phyloP scores from a whole-genome alignment of 1,140 invertebrate species.

The Phocides pigmalion region DNA sequence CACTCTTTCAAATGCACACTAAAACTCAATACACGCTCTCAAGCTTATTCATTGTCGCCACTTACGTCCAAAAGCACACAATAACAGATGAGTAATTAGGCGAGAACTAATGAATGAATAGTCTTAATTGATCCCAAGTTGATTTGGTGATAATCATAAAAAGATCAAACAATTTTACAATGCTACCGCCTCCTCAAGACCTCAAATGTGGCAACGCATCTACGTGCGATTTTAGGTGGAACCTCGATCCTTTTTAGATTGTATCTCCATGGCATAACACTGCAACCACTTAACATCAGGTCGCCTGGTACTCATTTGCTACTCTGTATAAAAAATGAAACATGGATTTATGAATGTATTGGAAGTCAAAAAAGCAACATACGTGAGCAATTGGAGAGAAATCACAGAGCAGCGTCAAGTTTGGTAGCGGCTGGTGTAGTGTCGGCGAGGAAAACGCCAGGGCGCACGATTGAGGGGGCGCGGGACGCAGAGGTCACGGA shows the following conservation, averaged over 20 bases:
- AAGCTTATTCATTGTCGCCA: constrained; percentile 43
- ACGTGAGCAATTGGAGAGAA: constrained; percentile 51
- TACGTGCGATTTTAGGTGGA: too few relatives aligned
- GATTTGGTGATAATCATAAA: constrained; percentile 9
- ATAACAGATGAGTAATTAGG: constrained; percentile 20
- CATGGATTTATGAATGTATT: too few relatives aligned
- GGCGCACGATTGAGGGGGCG: constrained; percentile 41
- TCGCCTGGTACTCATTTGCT: too few relatives aligned
- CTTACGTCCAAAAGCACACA: constrained; percentile 37
- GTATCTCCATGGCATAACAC: too few relatives aligned
- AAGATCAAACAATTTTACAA: too few relatives aligned
- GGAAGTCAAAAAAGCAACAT: neutral
- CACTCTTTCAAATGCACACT: constrained; percentile 46
- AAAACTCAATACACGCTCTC: constrained; percentile 49
- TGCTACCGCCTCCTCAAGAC: too few relatives aligned
- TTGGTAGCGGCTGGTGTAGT: constrained; percentile 49
- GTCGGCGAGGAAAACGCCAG: constrained; percentile 38
- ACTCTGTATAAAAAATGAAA: too few relatives aligned
- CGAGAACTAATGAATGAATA: constrained; percentile 22
- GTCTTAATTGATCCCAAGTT: constrained; percentile 6
- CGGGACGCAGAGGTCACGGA: constrained; percentile 77
- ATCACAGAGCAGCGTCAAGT: constrained; percentile 63
- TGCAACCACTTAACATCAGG: too few relatives aligned
- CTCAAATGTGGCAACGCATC: too few relatives aligned
- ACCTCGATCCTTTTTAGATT: too few relatives aligned